Evolutionary conservation across 2,797 vertebrate genomes (phyloP), one percentile per base, ranked within the genome.

Genomic region (Coreius guichenoti): DNA sequence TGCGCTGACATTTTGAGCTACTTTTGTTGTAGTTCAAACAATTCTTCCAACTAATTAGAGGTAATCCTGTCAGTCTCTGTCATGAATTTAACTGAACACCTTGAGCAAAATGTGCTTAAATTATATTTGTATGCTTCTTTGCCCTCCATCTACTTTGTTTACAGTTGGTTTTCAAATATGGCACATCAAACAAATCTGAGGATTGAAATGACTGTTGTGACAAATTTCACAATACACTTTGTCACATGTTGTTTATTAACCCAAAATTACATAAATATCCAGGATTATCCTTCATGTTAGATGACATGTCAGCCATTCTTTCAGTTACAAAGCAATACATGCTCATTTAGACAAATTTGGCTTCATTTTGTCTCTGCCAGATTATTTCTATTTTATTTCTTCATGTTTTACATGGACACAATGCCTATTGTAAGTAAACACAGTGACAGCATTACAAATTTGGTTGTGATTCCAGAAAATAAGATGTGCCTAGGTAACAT

Each of bases 41-140:
- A 87, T 43, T 45, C 78, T 75, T 74, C 31, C 47, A 76, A 54
- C 78, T 88, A 89, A 88, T 86, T 83, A 87, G 70, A 82, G 31
- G 17, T 85, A 90, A 87, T 88, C 83, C 47, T 79, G 56, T 43
- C 83, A 79, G 70, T 79, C 77, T 82, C 63, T 88, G 43, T 51
- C 54, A 58, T 56, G 77, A 86, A 31, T 82, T 81, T 43, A 58
- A 47, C 33, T 39, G 17, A 87, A 81, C 84, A 87, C 61, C 85
- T 73, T 75, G 54, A 89, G 81, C 67, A 13, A n/a, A 65, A 77
- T 86, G 6, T 36, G 72, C 43, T 80, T 80, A 49, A 33, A 61
- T 73, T 72, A 47, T 80, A 72, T 74, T 73, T 58, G 12, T 31
- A 63, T 54, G 23, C 43, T 63, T 43, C 14, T 84, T 75, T 78